These are phyloP conservation scores for western clawed frog (Xenopus tropicalis) DNA, from an alignment of 2,113 vertebrate genomes.

Conservation along the genomic window DNA sequence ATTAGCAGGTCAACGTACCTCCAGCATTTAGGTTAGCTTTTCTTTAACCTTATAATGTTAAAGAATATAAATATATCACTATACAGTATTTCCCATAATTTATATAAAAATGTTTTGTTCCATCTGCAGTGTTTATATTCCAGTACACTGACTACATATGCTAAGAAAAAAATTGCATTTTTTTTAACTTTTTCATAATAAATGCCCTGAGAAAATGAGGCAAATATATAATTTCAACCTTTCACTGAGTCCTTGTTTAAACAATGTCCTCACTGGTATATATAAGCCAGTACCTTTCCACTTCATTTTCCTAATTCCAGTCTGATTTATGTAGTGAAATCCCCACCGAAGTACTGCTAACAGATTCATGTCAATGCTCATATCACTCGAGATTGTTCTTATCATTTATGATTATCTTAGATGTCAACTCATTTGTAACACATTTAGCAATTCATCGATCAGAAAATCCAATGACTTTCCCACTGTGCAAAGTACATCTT, in stretches of 20 bases:
- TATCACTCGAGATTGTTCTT: slow-evolving; percentile 27
- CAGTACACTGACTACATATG: too few relatives aligned
- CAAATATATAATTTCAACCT: too few relatives aligned
- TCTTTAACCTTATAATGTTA: too few relatives aligned
- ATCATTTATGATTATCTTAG: slow-evolving; percentile 44
- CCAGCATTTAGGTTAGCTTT: too few relatives aligned
- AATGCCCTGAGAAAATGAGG: too few relatives aligned
- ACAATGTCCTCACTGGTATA: neutral
- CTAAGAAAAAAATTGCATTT: too few relatives aligned
- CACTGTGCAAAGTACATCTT: neutral
- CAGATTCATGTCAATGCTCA: slow-evolving; percentile 35
- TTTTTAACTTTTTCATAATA: too few relatives aligned
- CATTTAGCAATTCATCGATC: slow-evolving; percentile 39
- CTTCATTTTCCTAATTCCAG: slow-evolving; percentile 1
- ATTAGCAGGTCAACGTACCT: too few relatives aligned
- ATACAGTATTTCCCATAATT: too few relatives aligned
- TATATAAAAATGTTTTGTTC: too few relatives aligned
- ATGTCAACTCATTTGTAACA: slow-evolving; percentile 40
- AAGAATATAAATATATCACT: too few relatives aligned
- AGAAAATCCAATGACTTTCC: slow-evolving; percentile 8
- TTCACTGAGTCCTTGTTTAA: neutral
- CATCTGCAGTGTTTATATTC: too few relatives aligned
- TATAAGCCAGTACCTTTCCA: neutral
- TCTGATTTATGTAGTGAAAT: slow-evolving; percentile 16
- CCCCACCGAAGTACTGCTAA: neutral